phyloP scores from a whole-genome alignment of 1,140 invertebrate genomes.

The Drosophila orena region DNA sequence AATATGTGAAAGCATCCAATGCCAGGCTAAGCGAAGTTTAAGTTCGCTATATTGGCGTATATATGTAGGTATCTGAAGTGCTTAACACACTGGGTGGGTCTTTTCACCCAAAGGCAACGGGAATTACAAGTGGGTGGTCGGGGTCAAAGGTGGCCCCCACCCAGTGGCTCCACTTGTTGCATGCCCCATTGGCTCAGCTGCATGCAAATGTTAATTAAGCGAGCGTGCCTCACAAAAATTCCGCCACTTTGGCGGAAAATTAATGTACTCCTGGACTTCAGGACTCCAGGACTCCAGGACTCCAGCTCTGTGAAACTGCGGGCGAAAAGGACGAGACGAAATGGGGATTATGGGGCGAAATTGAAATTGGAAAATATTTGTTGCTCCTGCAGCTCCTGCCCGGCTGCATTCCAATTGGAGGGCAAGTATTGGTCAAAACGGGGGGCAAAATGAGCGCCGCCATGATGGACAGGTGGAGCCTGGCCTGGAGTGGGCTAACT shows the following conservation, averaged over 20 bases:
- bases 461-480: constrained; percentile 25
- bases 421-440: constrained; percentile 24
- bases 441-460: constrained; percentile 15
- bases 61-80: neutral
- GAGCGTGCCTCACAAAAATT: constrained; percentile 19
- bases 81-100: too few species aligned
- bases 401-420: constrained; percentile 8
- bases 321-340: too few species aligned
- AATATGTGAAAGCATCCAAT: too few species aligned
- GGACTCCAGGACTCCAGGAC: neutral
- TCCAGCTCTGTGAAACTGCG: neutral
- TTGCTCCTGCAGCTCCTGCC: neutral
- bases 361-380: constrained; percentile 52
- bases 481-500: neutral
- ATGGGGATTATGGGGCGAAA: constrained; percentile 3
- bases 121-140: neutral
- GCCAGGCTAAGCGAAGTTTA: too few species aligned
- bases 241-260: constrained; percentile 1
- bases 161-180: constrained; percentile 38
- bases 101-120: neutral
- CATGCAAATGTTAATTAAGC: constrained; percentile 46
- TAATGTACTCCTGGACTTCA: constrained; percentile 2
- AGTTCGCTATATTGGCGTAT: too few species aligned
- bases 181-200: constrained; percentile 9
- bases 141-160: neutral